Evolutionary conservation across 2,797 vertebrate species (phyloP).

Genomic region (Phyllotis vaccarum): DNA sequence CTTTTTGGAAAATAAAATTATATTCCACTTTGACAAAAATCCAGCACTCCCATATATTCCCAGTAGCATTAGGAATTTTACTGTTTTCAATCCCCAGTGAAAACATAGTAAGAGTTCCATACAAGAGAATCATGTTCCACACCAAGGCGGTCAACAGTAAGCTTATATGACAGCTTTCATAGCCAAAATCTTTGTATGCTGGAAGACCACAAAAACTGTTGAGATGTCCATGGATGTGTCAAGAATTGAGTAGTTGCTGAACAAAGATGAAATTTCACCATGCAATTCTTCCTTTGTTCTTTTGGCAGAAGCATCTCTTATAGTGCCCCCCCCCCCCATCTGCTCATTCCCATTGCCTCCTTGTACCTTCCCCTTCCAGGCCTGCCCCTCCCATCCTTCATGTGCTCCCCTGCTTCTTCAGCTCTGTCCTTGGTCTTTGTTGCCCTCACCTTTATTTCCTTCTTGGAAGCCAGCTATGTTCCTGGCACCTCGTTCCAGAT

Average conservation of each 20-base stretch:
- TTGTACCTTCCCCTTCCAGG: no score
- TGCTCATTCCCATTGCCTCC: neutral
- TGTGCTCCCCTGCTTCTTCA: fast-evolving
- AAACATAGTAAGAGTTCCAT: neutral
- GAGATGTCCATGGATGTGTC: neutral
- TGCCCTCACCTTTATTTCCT: neutral
- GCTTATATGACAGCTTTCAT: neutral
- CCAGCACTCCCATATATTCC: neutral
- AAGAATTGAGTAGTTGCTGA: neutral
- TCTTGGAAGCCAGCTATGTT: neutral
- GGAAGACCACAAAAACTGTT: neutral
- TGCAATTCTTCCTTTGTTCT: neutral
- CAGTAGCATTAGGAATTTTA: neutral
- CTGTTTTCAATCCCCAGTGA: neutral
- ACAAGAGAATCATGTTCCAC: no score
- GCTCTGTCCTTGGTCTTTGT: neutral
- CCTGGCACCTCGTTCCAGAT: neutral
- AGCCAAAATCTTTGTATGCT: neutral
- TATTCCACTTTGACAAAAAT: constrained; percentile 13
- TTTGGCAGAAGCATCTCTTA: neutral
- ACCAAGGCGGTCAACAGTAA: neutral
- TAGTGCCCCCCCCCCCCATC: fast-evolving
- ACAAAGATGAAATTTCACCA: neutral
- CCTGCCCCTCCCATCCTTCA: neutral
- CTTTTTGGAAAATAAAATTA: constrained; percentile 20